A percentile compares a stretch with the other conserved stretches of the same genome.
phyloP scores from a whole-genome alignment of 2,113 vertebrate genomes.

The Saiga tatarica region DNA sequence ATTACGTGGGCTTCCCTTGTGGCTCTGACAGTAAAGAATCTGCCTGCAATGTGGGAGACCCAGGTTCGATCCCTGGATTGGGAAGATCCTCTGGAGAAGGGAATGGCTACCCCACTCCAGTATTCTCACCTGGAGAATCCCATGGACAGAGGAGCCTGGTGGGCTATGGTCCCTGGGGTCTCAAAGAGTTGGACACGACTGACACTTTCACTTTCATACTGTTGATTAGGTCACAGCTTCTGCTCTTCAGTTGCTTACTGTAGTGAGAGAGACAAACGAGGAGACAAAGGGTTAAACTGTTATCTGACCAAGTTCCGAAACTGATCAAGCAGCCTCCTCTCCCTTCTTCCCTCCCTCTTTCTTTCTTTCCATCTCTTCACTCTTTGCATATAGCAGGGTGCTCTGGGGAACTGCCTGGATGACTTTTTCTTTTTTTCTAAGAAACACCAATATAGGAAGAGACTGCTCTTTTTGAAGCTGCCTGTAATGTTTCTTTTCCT shows the following conservation, averaged over 20 bases:
- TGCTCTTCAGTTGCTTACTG: neutral
- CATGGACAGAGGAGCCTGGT: neutral
- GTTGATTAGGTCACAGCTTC: neutral
- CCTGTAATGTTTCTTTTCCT: neutral
- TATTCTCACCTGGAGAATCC: neutral
- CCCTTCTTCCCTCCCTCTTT: neutral
- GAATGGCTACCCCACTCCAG: neutral
- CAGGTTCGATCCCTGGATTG: neutral
- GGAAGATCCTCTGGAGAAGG: neutral
- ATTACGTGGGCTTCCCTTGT: neutral
- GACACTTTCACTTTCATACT: neutral
- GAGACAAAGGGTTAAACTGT: neutral
- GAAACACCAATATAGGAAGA: neutral
- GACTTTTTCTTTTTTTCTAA: neutral
- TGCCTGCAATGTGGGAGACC: neutral
- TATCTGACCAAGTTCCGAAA: neutral
- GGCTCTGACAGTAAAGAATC: neutral
- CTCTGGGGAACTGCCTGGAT: neutral
- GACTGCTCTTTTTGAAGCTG: neutral
- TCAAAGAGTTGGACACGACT: fast-evolving
- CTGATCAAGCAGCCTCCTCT: neutral
- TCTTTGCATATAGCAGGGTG: neutral
- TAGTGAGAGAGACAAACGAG: neutral
- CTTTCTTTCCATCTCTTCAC: neutral
- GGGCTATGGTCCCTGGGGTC: neutral